A percentile compares a stretch with the other conserved stretches of the same genome.
Evolutionary conservation across 2,888 invertebrate species (phyloP).

Genomic region (Nomada flava): DNA sequence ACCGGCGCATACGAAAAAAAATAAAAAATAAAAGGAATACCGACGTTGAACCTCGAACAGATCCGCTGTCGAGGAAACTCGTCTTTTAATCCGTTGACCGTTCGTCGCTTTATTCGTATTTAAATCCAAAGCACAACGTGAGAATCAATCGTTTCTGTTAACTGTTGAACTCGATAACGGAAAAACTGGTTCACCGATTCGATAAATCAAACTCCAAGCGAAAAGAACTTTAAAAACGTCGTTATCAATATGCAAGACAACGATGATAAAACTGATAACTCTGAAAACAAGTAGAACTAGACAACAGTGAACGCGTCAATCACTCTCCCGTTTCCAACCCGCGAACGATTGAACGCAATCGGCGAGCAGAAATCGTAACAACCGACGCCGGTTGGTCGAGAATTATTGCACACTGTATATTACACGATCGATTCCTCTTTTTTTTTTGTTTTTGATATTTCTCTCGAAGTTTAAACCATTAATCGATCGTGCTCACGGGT

Average conservation of each 20-base stretch:
- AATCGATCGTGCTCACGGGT: slow-evolving; percentile 29
- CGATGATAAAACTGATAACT: slow-evolving; percentile 4
- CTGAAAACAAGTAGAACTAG: slow-evolving; percentile 8
- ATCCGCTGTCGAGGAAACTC: slow-evolving; percentile 33
- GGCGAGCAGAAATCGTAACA: slow-evolving; percentile 37
- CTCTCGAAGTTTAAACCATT: slow-evolving; percentile 3
- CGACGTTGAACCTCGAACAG: slow-evolving; percentile 18
- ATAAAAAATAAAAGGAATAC: slow-evolving; percentile 2
- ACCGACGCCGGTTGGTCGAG: slow-evolving; percentile 41
- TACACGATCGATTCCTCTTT: slow-evolving; percentile 17
- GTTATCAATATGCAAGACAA: neutral
- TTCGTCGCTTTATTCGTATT: neutral
- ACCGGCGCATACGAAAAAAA: slow-evolving; percentile 1
- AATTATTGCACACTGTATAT: slow-evolving; percentile 67
- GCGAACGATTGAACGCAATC: slow-evolving; percentile 25
- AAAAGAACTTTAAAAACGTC: neutral
- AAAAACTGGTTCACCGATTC: slow-evolving; percentile 9
- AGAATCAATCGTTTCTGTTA: slow-evolving; percentile 8
- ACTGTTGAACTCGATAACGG: slow-evolving; percentile 21
- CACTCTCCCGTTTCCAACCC: slow-evolving; percentile 16
- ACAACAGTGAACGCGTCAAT: slow-evolving; percentile 53
- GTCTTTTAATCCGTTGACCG: neutral
- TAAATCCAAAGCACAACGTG: neutral
- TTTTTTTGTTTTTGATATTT: neutral
- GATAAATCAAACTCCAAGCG: slow-evolving; percentile 8